These are phyloP conservation scores for Nothoprocta pentlandii DNA, from an alignment of 2,113 vertebrate genomes.

Conservation along the genomic window DNA sequence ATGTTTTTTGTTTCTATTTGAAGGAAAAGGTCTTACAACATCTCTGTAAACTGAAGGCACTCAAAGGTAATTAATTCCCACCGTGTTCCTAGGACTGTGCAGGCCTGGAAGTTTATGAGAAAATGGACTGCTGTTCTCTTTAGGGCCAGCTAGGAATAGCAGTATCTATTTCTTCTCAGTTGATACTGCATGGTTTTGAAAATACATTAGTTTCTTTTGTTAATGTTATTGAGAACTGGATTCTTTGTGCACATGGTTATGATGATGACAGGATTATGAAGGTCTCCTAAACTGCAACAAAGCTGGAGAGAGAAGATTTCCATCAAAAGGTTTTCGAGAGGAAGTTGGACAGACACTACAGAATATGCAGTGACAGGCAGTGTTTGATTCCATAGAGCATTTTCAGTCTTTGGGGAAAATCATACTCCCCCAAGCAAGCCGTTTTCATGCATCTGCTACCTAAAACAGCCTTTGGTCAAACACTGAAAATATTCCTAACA, in stretches of 20 bases:
- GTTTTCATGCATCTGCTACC: not conserved
- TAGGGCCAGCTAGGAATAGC: not conserved
- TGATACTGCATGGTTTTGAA: not conserved
- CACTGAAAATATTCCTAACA: not conserved
- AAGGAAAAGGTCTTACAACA: not conserved
- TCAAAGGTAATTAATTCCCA: not conserved
- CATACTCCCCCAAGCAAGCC: not conserved
- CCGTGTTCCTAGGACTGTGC: not conserved
- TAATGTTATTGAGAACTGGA: not conserved
- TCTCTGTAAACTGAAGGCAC: not conserved
- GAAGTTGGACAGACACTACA: not conserved
- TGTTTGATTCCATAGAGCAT: not conserved
- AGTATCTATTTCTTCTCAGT: not conserved
- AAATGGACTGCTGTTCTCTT: not conserved
- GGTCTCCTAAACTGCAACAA: not conserved
- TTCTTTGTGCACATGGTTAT: not conserved
- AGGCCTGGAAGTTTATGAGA: not conserved
- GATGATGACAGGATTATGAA: too few relatives aligned
- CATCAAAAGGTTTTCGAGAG: not conserved
- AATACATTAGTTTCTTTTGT: not conserved
- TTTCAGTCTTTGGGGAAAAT: not conserved
- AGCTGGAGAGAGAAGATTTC: not conserved
- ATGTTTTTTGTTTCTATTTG: not conserved
- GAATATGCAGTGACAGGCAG: not conserved
- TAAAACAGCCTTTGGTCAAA: not conserved